Evolutionary conservation across 2,888 invertebrate genomes (phyloP).

Genomic region (Catonia carolina): DNA sequence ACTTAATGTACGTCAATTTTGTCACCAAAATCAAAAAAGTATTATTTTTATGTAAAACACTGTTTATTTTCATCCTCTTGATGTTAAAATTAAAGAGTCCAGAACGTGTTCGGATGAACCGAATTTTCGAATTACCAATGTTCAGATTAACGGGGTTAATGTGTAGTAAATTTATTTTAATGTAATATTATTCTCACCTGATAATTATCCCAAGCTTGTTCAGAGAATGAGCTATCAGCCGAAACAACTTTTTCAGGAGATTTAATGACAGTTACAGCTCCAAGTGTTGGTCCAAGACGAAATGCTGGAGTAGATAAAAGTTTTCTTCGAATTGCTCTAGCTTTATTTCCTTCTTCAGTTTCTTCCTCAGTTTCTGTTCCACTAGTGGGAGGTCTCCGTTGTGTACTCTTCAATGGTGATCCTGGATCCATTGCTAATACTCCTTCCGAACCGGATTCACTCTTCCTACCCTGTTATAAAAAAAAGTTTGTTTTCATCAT

Average conservation of each 20-base stretch:
- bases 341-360: slow-evolving; percentile 22
- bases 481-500: neutral
- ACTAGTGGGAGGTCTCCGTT: slow-evolving; percentile 16
- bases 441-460: slow-evolving; percentile 54
- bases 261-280: slow-evolving; percentile 31
- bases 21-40: neutral
- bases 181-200: slow-evolving; percentile 52
- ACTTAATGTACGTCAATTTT: slow-evolving; percentile 19
- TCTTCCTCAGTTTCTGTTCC: slow-evolving; percentile 42
- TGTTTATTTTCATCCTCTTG: no score
- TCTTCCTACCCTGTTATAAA: slow-evolving; percentile 44
- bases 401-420: slow-evolving; percentile 13
- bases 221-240: slow-evolving; percentile 72
- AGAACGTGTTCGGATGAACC: no score
- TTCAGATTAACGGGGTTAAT: no score
- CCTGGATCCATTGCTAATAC: slow-evolving; percentile 27
- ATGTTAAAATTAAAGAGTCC: no score
- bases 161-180: no score
- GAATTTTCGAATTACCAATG: no score
- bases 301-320: slow-evolving; percentile 34
- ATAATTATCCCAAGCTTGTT: slow-evolving; percentile 93
- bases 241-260: slow-evolving; percentile 30
- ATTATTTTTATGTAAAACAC: no score
- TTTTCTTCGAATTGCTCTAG: slow-evolving; percentile 22
- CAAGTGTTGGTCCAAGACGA: slow-evolving; percentile 36